Conservation (phyloP, 2,797 vertebrate species). For the Siniperca undulata region DNA sequence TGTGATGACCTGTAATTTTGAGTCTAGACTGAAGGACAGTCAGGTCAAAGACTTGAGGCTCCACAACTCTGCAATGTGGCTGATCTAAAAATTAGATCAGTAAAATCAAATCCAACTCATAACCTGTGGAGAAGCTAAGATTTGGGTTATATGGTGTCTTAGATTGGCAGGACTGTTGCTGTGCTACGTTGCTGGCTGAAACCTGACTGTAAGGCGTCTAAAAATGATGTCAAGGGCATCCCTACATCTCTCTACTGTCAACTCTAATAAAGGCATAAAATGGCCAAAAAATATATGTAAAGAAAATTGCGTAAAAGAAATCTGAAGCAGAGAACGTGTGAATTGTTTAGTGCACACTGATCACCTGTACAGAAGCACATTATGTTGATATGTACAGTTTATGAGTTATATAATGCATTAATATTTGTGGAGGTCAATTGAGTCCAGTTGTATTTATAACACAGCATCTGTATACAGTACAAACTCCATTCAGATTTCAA, state of each 20-base stretch:
- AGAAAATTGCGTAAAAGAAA: neutral
- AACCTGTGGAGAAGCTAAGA: neutral
- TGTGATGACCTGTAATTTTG: neutral
- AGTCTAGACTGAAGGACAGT: slow-evolving; percentile 21
- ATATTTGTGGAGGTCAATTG: neutral
- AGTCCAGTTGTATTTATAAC: neutral
- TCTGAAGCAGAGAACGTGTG: neutral
- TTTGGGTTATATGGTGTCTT: neutral
- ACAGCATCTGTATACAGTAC: neutral
- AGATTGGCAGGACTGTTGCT: neutral
- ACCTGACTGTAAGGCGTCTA: neutral
- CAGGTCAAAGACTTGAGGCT: slow-evolving; percentile 15
- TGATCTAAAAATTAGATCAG: neutral
- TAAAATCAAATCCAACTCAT: neutral
- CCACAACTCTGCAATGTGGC: neutral
- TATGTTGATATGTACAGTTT: neutral
- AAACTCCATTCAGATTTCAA: neutral
- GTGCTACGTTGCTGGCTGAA: neutral
- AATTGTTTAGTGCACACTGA: too few species aligned
- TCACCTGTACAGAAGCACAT: neutral
- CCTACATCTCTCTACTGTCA: neutral
- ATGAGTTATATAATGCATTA: neutral
- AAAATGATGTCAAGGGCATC: neutral
- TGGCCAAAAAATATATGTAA: neutral
- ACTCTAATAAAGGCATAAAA: neutral